Evolutionary conservation across 2,797 vertebrate species (phyloP), one percentile per base, ranked within the genome.

Genomic region (Danio albolineatus): DNA sequence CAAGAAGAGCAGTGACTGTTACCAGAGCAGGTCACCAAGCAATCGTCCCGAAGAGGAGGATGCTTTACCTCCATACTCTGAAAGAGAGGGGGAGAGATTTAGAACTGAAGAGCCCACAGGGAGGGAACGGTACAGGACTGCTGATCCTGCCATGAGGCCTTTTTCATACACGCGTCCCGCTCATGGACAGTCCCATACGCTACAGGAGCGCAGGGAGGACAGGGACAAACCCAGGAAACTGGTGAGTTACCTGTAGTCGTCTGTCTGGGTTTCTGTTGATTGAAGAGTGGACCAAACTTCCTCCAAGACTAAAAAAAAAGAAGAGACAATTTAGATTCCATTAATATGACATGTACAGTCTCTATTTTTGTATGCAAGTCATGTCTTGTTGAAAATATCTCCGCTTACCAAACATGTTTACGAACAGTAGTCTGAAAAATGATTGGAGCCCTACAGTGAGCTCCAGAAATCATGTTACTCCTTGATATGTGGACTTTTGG

Each of bases 61-160:
- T 84, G 81, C 94, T 44, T 84, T 98, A 89, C 98, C 97, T n/a
- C 97, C 98, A 0, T 98, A 99, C 92, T 96, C 94, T 0, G 98
- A 96, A 88, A 91, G 85, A 38, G 95, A 97, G 92, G 81, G 57
- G 21, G 93, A 92, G 79, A 78, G 86, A n/a, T 51, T 91, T 90
- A 90, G 93, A 83, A 88, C 87, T 91, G 72, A 92, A 87, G 46
- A 91, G 90, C 69, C 66, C 21, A 7, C 57, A 8, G 80, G 60
- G 57, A 89, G 90, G 41, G 82, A 81, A 10, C 88, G 90, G 28
- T 87, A 89, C 85, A 90, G 89, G 82, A 88, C 89, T 56, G 86
- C 70, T 2, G 90, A 96, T 87, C 73, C 89, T 10, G 61, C 82
- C 79, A 74, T n/a, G 17, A 90, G 87, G 79, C 90, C 96, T 87